phyloP scores from a whole-genome alignment of 1,140 invertebrate species.

The Amphibalanus amphitrite region DNA sequence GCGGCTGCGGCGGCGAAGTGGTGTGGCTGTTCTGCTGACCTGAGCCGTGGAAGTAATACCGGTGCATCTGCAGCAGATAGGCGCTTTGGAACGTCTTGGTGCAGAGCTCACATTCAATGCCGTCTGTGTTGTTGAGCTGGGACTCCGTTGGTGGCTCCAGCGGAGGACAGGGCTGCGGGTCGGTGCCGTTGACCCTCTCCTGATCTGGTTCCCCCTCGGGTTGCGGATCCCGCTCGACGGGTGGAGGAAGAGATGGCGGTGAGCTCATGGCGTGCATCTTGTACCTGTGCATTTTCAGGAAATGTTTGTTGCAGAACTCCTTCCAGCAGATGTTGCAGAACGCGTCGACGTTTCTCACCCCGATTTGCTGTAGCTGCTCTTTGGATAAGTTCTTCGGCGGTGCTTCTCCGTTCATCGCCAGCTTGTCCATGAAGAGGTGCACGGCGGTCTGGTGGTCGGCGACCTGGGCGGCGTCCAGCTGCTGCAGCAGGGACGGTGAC shows the following conservation, averaged over 20 bases:
- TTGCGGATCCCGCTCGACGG: no score
- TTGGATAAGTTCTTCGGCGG: conserved; percentile 30
- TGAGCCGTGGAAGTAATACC: conserved; percentile 28
- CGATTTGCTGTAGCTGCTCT: conserved; percentile 51
- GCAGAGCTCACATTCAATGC: conserved; percentile 35
- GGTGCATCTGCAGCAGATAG: conserved; percentile 35
- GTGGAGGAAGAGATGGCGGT: conserved; percentile 20
- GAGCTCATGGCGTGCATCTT: conserved; percentile 54
- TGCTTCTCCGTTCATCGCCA: conserved; percentile 1
- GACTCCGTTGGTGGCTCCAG: conserved; percentile 2
- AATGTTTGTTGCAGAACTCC: conserved; percentile 90
- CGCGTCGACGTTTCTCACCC: conserved; percentile 66
- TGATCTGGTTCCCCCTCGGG: neutral
- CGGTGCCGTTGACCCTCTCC: no score
- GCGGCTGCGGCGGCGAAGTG: conserved; percentile 16
- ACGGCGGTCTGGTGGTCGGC: neutral
- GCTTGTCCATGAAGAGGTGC: conserved; percentile 3
- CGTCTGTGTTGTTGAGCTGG: conserved; percentile 21
- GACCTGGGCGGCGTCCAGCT: neutral
- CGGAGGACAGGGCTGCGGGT: neutral
- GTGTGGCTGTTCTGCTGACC: conserved; percentile 10
- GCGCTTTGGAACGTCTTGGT: conserved; percentile 35
- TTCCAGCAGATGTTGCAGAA: conserved; percentile 90
- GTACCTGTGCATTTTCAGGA: conserved; percentile 33
- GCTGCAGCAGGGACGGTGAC: neutral